phyloP scores from a whole-genome alignment of 2,113 vertebrate species.

The Tyto alba region DNA sequence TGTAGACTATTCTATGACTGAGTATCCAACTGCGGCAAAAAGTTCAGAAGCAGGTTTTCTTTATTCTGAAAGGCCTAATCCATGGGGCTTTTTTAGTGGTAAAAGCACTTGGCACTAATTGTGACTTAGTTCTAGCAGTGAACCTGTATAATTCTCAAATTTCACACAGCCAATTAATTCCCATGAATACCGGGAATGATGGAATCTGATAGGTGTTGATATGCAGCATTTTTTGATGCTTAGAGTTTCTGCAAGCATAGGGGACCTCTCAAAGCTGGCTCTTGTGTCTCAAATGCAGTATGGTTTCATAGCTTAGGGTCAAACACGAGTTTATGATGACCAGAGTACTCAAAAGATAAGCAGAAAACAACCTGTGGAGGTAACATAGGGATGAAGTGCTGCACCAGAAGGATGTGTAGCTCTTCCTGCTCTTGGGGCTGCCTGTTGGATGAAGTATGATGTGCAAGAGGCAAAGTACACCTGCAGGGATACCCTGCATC shows the following conservation, averaged over 20 bases:
- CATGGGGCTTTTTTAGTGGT: conserved; percentile 41
- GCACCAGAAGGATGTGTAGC: neutral
- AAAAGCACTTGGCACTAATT: conserved; percentile 66
- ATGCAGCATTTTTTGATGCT: neutral
- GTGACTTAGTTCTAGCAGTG: conserved; percentile 61
- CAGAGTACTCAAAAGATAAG: neutral
- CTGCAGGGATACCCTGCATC: neutral
- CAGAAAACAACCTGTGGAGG: neutral
- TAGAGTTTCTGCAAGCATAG: neutral
- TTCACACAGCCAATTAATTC: conserved; percentile 62
- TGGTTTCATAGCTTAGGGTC: neutral
- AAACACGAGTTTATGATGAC: neutral
- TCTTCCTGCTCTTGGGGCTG: neutral
- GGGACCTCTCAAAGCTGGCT: neutral
- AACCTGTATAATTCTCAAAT: conserved; percentile 65
- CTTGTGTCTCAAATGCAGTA: neutral
- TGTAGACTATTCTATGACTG: conserved; percentile 39
- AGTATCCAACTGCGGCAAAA: conserved; percentile 37
- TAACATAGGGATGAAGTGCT: neutral
- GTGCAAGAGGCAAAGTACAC: neutral
- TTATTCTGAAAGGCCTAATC: conserved; percentile 67
- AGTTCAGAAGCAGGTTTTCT: conserved; percentile 63
- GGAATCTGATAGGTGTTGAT: neutral
- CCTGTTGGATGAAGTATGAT: neutral
- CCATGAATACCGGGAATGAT: conserved; percentile 29